Evolutionary conservation across 2,113 vertebrate genomes (phyloP), one percentile per base, ranked within the genome.

Genomic region (Neotoma lepida): DNA sequence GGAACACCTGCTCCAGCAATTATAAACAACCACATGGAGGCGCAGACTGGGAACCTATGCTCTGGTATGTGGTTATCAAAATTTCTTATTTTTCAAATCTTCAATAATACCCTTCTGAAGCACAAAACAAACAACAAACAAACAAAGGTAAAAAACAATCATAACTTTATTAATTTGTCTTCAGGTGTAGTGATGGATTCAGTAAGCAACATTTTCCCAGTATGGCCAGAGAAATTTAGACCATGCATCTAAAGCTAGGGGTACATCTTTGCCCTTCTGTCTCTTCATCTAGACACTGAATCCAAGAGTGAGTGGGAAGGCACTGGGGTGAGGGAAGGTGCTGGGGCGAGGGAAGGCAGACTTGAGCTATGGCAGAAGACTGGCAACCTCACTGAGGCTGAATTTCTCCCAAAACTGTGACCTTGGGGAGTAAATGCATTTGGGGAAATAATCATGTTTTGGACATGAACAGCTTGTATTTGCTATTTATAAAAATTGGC

Each of bases 401-500:
- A 30, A 92, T 41, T 74, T 76, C 44, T 94, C 66, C 76, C n/a
- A 46, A 92, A 94, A 89, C 44, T 26, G 66, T 96, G 88, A 94
- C 84, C 33, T 96, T 88, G 64, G 15, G 68, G 51, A 66, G 30
- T 61, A 70, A 91, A 10, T 95, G 66, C 15, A 86, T 85, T 94
- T 87, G 93, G 80, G 6, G 70, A 95, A 88, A 95, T 63, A 93
- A 82, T 10, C 33, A 74, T 85, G 33, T 86, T 93, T 77, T 35
- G 64, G 17, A 58, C 39, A 90, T 61, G 84, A 95, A 91, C 44
- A 74, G 78, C 46, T 68, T 93, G 41, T 71, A 33, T 91, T 95
- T 93, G 76, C 17, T 93, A 81, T 74, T 96, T 94, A 94, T 44
- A 96, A 94, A 96, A 93, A 91, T 78, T 95, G 81, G 33, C 76